These are phyloP conservation scores for Lithobates sylvaticus DNA, from an alignment of 2,797 vertebrate genomes.

Conservation along the genomic window DNA sequence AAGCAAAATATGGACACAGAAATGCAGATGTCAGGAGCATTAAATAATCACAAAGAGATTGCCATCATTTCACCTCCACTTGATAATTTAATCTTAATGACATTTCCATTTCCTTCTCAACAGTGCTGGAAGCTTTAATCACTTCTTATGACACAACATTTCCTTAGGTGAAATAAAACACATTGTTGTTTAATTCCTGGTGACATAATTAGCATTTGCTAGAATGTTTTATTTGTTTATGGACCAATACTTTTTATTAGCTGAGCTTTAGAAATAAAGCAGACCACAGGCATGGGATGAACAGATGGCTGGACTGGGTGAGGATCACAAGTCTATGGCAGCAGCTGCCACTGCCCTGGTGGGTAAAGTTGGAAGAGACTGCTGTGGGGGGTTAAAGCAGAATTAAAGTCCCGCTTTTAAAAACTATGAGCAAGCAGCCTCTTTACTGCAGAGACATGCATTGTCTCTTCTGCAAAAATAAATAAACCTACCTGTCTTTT, in stretches of 20 bases:
- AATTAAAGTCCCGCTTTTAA: too few species aligned
- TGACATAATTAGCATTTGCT: conserved; percentile 48
- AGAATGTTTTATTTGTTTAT: background rate
- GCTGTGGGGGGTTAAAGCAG: background rate
- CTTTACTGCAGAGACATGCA: too few species aligned
- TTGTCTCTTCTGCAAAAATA: too few species aligned
- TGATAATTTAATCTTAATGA: conserved; percentile 63
- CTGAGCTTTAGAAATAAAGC: background rate
- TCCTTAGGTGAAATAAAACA: conserved; percentile 46
- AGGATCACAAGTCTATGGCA: background rate
- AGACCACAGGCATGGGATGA: background rate
- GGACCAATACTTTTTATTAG: background rate
- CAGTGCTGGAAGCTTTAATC: conserved; percentile 38
- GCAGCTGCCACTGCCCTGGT: background rate
- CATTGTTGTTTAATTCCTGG: conserved; percentile 29
- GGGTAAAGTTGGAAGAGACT: background rate
- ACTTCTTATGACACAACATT: conserved; percentile 51
- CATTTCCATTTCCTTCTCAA: conserved; percentile 64
- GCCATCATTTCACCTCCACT: conserved; percentile 70
- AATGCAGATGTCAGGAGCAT: conserved; percentile 71
- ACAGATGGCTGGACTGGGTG: background rate
- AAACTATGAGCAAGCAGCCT: too few species aligned
- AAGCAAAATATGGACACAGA: conserved; percentile 67
- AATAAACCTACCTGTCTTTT: too few species aligned
- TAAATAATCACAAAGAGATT: conserved; percentile 76